A percentile compares a stretch with the other conserved stretches of the same genome.
Conservation (phyloP, 64 coral and sea anemone species). For the Trachythela sp. region DNA sequence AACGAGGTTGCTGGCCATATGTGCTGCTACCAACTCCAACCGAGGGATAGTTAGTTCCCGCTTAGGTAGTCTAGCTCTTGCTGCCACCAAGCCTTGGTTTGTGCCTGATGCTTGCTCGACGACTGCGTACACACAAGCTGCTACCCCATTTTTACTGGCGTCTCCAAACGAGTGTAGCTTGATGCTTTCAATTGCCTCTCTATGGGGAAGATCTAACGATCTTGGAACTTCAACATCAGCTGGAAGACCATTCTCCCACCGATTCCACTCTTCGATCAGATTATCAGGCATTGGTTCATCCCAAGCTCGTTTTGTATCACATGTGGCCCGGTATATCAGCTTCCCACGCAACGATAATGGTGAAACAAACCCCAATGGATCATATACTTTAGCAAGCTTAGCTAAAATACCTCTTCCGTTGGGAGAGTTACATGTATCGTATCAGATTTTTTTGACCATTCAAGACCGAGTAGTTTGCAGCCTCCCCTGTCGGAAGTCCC, state of each 20-base stretch:
- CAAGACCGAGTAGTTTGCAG: not conserved
- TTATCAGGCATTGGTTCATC: too few relatives aligned
- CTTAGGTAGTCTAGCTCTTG: not conserved
- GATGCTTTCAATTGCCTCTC: not conserved
- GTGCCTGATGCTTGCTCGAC: not conserved
- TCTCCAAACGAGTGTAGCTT: not conserved
- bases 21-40: too few relatives aligned
- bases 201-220: too few relatives aligned
- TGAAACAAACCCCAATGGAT: constrained; percentile 30
- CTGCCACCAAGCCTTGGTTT: not conserved
- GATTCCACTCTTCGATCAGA: too few relatives aligned
- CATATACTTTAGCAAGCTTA: not conserved
- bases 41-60: not conserved
- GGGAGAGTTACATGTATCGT: not conserved
- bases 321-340: too few relatives aligned
- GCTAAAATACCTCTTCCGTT: constrained; percentile 6
- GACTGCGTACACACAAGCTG: constrained; percentile 6
- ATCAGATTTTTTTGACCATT: not conserved
- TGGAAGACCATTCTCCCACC: too few relatives aligned
- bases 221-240: too few relatives aligned
- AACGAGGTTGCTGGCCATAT: too few relatives aligned
- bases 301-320: too few relatives aligned
- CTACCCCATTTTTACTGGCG: not conserved
- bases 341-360: too few relatives aligned
- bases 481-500: not conserved